Evolutionary conservation across 2,888 invertebrate genomes (phyloP), one percentile per base, ranked within the genome.

Genomic region (Oxytorus armatus): DNA sequence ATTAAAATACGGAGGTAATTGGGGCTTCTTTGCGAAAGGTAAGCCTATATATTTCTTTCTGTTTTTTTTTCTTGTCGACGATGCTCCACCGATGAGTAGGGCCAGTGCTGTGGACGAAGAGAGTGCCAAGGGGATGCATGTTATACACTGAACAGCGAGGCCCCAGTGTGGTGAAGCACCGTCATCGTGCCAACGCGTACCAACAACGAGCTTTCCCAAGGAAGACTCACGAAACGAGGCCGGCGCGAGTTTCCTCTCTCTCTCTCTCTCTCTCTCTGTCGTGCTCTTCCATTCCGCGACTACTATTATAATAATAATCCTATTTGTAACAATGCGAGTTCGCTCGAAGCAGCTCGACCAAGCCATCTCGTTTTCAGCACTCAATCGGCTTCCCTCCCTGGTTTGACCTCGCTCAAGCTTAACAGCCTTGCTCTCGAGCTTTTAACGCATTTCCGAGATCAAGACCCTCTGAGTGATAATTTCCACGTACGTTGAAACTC

Each of bases 281-380:
- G 23, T 57, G 44, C 47, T 33, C 29, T 21, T 70, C 68, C 61
- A 66, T 75, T 59, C 75, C 66, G 55, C 66, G 51, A 68, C 68
- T 70, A 75, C 77, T 69, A 77, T 82, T 84, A 81, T 79, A 73
- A 83, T 83, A 75, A 82, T 83, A 85, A 85, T 85, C 84, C 82
- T 79, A 84, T 85, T 84, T 82, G 84, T 61, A 79, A 83, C 76
- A 83, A 83, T 81, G 81, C 77, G 51, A 66, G 65, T 59, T 66
- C 39, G 72, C 68, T 49, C 33, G 21, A 63, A 39, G 73, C 59
- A 57, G 59, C 70, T 72, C 14, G 59, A 47, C 61, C 47, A 16
- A 66, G 57, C 49, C 57, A 44, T 39, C 65, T 66, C 70, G 47
- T 73, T 80, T 77, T 68, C 36, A 68, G 66, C 81, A 79, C 69